These are phyloP conservation scores for Tachystola acroxantha DNA, from an alignment of 2,888 invertebrate genomes.

Conservation along the genomic window DNA sequence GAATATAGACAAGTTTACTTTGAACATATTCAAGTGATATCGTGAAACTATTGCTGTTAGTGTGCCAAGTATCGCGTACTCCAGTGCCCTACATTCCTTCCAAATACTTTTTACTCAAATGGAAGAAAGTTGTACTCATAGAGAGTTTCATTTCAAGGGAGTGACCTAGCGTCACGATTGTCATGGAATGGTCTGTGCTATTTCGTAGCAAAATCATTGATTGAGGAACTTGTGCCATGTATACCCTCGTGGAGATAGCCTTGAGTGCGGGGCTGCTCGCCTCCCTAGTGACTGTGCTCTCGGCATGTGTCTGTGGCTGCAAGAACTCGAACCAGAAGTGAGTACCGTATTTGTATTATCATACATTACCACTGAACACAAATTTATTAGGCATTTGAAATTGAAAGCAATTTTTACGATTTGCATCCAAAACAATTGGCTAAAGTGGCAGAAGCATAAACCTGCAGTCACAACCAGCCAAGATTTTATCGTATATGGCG, in stretches of 20 bases:
- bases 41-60: not conserved
- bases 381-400: too few relatives aligned
- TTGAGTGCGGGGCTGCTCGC: conserved; percentile 63
- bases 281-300: conserved; percentile 72
- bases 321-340: conserved; percentile 86
- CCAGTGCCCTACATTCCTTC: conserved; percentile 60
- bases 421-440: too few relatives aligned
- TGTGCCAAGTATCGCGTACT: conserved; percentile 1
- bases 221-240: conserved; percentile 61
- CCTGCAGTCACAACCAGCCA: too few relatives aligned
- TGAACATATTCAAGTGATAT: not conserved
- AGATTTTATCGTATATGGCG: too few relatives aligned
- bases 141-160: conserved; percentile 50
- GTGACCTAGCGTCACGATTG: conserved; percentile 46
- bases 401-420: too few relatives aligned
- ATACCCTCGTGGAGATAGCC: conserved; percentile 62
- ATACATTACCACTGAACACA: not conserved
- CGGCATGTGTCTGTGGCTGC: conserved; percentile 86
- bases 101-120: conserved; percentile 55
- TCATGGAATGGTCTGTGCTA: conserved; percentile 42
- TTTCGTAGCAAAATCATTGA: conserved; percentile 28
- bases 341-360: too few relatives aligned
- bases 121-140: conserved; percentile 63
- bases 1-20: not conserved
- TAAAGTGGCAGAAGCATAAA: too few relatives aligned